A percentile compares a stretch with the other conserved stretches of the same genome.
These are phyloP conservation scores for Manis pentadactyla DNA, from an alignment of 2,797 vertebrate species.

Conservation along the genomic window DNA sequence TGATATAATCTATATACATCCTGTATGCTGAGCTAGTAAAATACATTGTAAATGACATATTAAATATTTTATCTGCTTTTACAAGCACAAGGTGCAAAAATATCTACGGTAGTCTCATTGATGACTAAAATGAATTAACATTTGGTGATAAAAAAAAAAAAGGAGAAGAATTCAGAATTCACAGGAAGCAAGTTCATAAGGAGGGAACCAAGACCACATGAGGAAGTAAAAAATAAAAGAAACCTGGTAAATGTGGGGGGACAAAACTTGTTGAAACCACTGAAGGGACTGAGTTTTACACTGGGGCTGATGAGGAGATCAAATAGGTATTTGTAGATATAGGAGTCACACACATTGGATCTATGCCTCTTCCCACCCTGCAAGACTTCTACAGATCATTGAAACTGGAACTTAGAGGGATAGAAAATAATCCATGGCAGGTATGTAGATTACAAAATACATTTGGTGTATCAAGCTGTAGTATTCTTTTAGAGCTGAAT, in stretches of 20 bases:
- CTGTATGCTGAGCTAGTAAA: constrained; percentile 91
- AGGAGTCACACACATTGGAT: not conserved
- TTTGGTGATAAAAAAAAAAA: constrained; percentile 87
- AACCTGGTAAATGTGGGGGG: not conserved
- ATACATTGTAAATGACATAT: constrained; percentile 90
- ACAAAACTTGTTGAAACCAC: not conserved
- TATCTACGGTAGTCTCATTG: constrained; percentile 88
- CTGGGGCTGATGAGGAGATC: not conserved
- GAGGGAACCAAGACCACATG: not conserved
- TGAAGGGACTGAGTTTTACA: not conserved
- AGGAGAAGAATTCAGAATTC: not conserved
- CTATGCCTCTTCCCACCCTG: not conserved
- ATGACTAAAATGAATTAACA: constrained; percentile 88
- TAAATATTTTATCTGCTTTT: constrained; percentile 94
- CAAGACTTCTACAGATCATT: not conserved
- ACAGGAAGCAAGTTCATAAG: not conserved
- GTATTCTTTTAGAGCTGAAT: not conserved
- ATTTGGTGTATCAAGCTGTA: not conserved
- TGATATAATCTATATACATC: constrained; percentile 89
- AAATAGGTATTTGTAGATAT: not conserved
- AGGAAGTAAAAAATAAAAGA: not conserved
- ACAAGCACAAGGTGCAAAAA: constrained; percentile 88
- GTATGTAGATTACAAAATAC: not conserved
- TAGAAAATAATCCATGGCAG: not conserved
- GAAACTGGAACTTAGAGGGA: not conserved